A percentile compares a stretch with the other conserved stretches of the same genome.
phyloP scores from a whole-genome alignment of 2,113 vertebrate genomes.

The Toxotes chatareus region DNA sequence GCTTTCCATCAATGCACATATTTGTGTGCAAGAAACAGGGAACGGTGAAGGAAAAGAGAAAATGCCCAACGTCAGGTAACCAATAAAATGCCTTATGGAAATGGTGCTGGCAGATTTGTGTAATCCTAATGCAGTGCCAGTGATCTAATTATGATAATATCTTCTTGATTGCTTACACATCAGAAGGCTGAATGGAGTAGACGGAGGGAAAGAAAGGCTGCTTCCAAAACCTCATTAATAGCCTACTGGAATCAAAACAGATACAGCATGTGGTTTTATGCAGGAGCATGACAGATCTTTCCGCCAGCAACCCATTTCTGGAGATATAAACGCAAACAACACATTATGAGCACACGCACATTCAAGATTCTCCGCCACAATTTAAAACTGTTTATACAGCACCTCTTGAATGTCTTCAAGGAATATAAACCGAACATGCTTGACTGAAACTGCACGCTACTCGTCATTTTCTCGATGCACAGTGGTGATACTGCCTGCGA shows the following conservation, averaged over 20 bases:
- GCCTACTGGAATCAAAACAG: slow-evolving; percentile 71
- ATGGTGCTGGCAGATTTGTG: slow-evolving; percentile 77
- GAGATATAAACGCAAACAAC: slow-evolving; percentile 34
- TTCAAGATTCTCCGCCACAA: slow-evolving; percentile 15
- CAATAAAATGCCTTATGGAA: slow-evolving; percentile 75
- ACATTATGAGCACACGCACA: slow-evolving; percentile 20
- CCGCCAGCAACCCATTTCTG: slow-evolving; percentile 38
- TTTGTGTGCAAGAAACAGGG: slow-evolving; percentile 12
- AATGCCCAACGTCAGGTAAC: slow-evolving; percentile 56
- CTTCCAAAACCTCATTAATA: slow-evolving; percentile 73
- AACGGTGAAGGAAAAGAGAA: not conserved
- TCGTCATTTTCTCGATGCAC: slow-evolving; percentile 52
- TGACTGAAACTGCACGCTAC: slow-evolving; percentile 39
- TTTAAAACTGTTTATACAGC: slow-evolving; percentile 42
- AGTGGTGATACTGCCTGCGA: slow-evolving; percentile 50
- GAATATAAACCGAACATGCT: slow-evolving; percentile 52
- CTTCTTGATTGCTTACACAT: slow-evolving; percentile 79
- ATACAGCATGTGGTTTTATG: slow-evolving; percentile 55
- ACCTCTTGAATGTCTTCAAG: slow-evolving; percentile 41
- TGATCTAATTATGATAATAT: slow-evolving; percentile 85
- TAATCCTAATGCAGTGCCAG: slow-evolving; percentile 68
- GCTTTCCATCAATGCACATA: slow-evolving; percentile 53
- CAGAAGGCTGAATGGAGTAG: slow-evolving; percentile 49
- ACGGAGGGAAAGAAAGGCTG: slow-evolving; percentile 1
- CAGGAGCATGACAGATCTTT: slow-evolving; percentile 43